Base-by-base conservation (phyloP, 1,140 invertebrate species). In the Drepana arcuata region DNA sequence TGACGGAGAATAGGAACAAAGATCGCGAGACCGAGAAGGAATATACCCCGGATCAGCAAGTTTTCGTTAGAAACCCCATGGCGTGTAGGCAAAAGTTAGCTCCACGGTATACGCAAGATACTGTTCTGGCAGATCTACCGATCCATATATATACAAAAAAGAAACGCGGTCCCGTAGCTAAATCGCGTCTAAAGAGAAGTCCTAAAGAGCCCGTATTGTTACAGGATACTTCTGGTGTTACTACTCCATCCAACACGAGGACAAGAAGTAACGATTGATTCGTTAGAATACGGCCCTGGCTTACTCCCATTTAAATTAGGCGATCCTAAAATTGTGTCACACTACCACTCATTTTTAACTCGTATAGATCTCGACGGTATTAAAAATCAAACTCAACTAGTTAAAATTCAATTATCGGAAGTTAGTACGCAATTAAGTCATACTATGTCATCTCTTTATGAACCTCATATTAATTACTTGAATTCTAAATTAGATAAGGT, bases 161-260 rank as follows among this genome's bases (percentile, higher is more conserved):
- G 12, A 52, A 47, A 37, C n/a, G 16, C 2, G 43, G 33, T 7
- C 48, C 43, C 10, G 32, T 47, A 1, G 41, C 49, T 7, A 53
- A 53, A 28, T 41, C 33, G 1, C 27, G 44, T 6, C 14, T 53
- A 4, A 53, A 53, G 30, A 16, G 44, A 16, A 27, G 26, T 7
- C 43, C 41, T 48, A 53, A 53, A 16, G n/a, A 27, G 2, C 7
- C 7, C 40, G n/a, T 18, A 29, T 52, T 52, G 43, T 40, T 47
- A 23, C 43, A 47, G 43, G 40, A 32, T 30, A 21, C 15, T 39
- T 4, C 25, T 35, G 34, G n/a, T 27, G n/a, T 14, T 47, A 11
- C 16, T 35, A n/a, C 16, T 42, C 9, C 33, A 25, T 13, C 7
- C 6, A 25, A 32, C 23, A 6, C 21, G 7, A n/a, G 34, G 29